phyloP scores from a whole-genome alignment of 2,113 vertebrate species.

The Sinocyclocheilus rhinocerous region DNA sequence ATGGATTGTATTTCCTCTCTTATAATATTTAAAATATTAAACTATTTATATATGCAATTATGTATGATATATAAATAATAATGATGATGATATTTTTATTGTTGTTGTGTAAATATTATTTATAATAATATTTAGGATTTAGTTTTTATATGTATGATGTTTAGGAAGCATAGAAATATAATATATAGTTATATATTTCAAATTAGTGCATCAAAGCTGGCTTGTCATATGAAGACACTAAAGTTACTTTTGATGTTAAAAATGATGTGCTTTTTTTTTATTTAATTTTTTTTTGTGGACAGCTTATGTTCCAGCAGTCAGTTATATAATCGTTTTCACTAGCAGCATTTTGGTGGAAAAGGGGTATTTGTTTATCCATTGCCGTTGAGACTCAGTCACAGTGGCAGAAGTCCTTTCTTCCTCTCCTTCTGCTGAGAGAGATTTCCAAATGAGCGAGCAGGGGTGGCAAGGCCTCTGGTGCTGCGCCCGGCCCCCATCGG shows the following conservation, averaged over 20 bases:
- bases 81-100: too few relatives aligned
- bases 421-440: conserved; percentile 62
- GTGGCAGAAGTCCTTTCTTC: conserved; percentile 30
- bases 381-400: conserved; percentile 35
- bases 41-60: too few relatives aligned
- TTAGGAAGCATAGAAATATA: not conserved
- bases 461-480: conserved; percentile 49
- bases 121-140: too few relatives aligned
- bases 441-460: conserved; percentile 69
- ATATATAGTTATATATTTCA: too few relatives aligned
- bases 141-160: too few relatives aligned
- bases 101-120: too few relatives aligned
- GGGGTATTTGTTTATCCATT: conserved; percentile 64
- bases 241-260: not conserved
- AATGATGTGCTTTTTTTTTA: not conserved
- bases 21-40: too few relatives aligned
- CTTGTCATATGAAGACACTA: not conserved
- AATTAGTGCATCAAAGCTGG: not conserved
- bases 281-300: not conserved
- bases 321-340: conserved; percentile 1
- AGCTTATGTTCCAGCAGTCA: not conserved
- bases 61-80: too few relatives aligned
- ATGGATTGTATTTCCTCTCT: too few relatives aligned
- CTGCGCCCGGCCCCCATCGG: conserved; percentile 63
- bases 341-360: conserved; percentile 22